Conservation (phyloP, 2,888 invertebrate genomes). For the Oxycera nigricornis region DNA sequence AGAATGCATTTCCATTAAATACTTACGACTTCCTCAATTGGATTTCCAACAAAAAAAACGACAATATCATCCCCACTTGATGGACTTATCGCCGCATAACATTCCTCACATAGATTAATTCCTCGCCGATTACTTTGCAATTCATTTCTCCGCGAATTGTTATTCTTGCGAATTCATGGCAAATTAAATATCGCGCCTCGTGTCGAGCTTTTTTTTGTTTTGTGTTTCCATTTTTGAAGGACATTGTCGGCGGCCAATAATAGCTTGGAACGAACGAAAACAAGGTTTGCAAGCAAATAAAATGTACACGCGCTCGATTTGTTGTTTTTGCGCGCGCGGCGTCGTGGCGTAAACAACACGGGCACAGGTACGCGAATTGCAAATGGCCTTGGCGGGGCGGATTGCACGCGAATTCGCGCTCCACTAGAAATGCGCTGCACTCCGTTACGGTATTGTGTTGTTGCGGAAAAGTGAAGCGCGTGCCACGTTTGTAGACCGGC, state of each 20-base stretch:
- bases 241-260: neutral
- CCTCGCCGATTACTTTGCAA: too few relatives aligned
- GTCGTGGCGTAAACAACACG: neutral
- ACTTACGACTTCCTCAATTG: too few relatives aligned
- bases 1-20: too few relatives aligned
- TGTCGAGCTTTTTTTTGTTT: too few relatives aligned
- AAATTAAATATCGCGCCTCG: too few relatives aligned
- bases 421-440: constrained; percentile 10
- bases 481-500: too few relatives aligned
- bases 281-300: constrained; percentile 9
- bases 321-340: neutral
- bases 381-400: constrained; percentile 24
- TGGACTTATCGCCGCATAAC: too few relatives aligned
- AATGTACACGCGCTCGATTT: neutral
- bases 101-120: too few relatives aligned
- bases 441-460: neutral
- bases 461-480: neutral
- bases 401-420: neutral
- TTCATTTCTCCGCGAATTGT: too few relatives aligned
- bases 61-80: too few relatives aligned
- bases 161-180: too few relatives aligned
- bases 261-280: neutral
- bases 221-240: neutral
- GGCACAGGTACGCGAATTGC: constrained; percentile 5
- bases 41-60: too few relatives aligned